A percentile compares a stretch with the other conserved stretches of the same genome.
These are phyloP conservation scores for Ostrea edulis DNA, from an alignment of 1,140 invertebrate species.

Conservation along the genomic window DNA sequence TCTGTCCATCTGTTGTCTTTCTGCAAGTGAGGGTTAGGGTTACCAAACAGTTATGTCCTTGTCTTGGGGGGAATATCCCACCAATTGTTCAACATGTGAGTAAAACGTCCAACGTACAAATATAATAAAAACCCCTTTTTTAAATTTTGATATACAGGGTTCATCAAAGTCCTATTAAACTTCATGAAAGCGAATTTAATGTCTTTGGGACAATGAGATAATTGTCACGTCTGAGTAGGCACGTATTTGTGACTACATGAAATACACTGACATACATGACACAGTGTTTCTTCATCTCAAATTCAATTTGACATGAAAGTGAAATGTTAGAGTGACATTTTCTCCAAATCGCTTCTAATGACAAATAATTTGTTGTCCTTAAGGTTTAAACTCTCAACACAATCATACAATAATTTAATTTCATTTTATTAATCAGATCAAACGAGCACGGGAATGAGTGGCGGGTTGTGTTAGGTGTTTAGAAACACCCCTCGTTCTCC, in stretches of 20 bases:
- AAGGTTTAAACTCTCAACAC: not conserved
- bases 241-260: slow-evolving; percentile 28
- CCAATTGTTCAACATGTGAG: not conserved
- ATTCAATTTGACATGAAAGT: slow-evolving; percentile 27
- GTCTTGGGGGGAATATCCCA: not conserved
- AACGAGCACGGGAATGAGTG: not conserved
- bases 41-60: not conserved
- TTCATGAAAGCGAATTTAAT: slow-evolving; percentile 14
- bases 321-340: slow-evolving; percentile 32
- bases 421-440: slow-evolving; percentile 13
- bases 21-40: not conserved
- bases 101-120: not conserved
- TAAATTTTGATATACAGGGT: not conserved
- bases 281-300: slow-evolving; percentile 20
- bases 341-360: slow-evolving; percentile 23
- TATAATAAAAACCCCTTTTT: not conserved
- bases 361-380: slow-evolving; percentile 33
- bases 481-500: not conserved
- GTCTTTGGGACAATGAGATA: not conserved
- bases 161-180: not conserved
- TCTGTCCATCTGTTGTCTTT: not conserved
- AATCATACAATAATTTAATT: slow-evolving; percentile 26
- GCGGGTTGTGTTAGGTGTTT: slow-evolving; percentile 1
- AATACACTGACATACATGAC: not conserved
- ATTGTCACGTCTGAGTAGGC: not conserved